Evolutionary conservation across 2,113 vertebrate genomes (phyloP).

Genomic region (Ascaphus truei): DNA sequence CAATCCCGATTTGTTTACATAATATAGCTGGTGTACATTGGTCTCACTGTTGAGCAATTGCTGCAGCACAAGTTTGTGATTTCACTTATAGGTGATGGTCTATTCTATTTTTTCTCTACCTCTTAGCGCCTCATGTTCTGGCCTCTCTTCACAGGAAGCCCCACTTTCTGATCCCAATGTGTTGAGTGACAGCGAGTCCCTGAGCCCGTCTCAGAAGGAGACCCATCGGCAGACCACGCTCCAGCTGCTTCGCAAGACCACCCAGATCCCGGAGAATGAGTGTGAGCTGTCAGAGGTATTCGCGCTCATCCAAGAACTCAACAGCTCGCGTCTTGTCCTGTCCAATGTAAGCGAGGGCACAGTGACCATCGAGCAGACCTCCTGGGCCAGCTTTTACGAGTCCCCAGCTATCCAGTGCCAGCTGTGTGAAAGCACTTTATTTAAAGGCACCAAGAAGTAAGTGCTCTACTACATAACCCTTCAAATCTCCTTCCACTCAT

Average conservation of each 20-base stretch:
- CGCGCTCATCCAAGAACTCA: slow-evolving; percentile 85
- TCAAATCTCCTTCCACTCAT: too few species aligned
- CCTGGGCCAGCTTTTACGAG: slow-evolving; percentile 92
- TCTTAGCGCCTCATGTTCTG: not conserved
- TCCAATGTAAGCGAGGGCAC: slow-evolving; percentile 72
- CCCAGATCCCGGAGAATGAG: slow-evolving; percentile 90
- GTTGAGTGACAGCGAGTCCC: slow-evolving; percentile 66
- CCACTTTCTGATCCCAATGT: slow-evolving; percentile 48
- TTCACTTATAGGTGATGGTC: not conserved
- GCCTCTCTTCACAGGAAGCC: slow-evolving; percentile 55
- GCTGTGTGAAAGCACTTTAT: slow-evolving; percentile 83
- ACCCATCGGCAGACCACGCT: slow-evolving; percentile 85
- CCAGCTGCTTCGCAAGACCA: slow-evolving; percentile 76
- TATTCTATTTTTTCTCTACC: not conserved
- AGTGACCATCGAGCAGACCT: slow-evolving; percentile 74
- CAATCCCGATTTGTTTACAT: too few species aligned
- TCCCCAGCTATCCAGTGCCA: slow-evolving; percentile 81
- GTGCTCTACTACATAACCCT: too few species aligned
- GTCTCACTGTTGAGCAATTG: too few species aligned
- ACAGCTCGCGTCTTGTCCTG: slow-evolving; percentile 79
- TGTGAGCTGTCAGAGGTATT: slow-evolving; percentile 84
- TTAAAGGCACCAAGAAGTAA: slow-evolving; percentile 89
- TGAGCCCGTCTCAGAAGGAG: slow-evolving; percentile 76
- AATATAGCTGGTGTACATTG: too few species aligned
- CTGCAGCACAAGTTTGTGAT: too few species aligned